These are phyloP conservation scores for Neosilurus hyrtlii DNA, from an alignment of 2,797 vertebrate species.

Conservation along the genomic window DNA sequence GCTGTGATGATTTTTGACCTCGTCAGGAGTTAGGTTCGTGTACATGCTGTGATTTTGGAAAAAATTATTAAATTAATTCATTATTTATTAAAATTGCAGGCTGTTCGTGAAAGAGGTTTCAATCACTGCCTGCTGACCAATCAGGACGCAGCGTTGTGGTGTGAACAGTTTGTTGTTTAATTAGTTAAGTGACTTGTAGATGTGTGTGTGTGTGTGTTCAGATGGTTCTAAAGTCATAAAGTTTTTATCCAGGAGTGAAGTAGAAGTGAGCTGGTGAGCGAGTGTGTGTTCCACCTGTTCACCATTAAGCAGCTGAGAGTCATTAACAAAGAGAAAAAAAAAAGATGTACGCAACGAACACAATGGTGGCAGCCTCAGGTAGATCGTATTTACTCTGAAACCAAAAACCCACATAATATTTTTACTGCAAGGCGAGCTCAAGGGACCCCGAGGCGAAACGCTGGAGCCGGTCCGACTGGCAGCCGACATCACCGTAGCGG, in stretches of 20 bases:
- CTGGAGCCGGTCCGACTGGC: conserved; percentile 2
- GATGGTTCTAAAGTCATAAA: not conserved
- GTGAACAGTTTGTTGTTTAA: not conserved
- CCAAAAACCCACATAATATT: not conserved
- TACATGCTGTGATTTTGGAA: no score
- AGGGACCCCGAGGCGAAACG: not conserved
- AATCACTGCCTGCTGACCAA: not conserved
- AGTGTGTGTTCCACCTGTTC: conserved; percentile 66
- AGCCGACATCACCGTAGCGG: not conserved
- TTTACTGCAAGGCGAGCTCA: not conserved
- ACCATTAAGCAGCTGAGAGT: conserved; percentile 71
- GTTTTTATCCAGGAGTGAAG: conserved; percentile 7
- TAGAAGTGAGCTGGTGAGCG: not conserved
- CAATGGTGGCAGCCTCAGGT: conserved; percentile 18
- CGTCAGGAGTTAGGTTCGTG: no score
- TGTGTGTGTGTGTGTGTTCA: not conserved
- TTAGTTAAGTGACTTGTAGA: not conserved
- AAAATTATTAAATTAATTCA: no score
- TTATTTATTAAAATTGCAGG: no score
- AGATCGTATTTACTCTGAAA: conserved; percentile 19
- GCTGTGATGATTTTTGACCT: no score
- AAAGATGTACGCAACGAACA: not conserved
- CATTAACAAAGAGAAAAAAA: conserved; percentile 41
- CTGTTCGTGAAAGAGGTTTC: no score
- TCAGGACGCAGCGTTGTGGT: not conserved